Evolutionary conservation across 1,140 invertebrate genomes (phyloP), one percentile per base, ranked within the genome.

Genomic region (Drosophila nikananu): DNA sequence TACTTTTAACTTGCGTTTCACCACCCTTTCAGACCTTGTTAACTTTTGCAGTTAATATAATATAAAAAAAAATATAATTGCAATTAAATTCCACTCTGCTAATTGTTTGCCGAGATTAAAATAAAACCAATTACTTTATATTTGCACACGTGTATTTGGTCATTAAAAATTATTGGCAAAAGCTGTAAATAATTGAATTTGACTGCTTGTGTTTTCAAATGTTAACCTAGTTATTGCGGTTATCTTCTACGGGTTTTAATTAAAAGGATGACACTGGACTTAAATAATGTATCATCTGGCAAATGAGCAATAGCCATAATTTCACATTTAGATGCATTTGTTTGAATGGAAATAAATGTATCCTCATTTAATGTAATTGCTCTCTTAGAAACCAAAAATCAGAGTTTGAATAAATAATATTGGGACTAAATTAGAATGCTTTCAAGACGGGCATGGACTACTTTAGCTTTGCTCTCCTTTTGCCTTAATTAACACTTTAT

Each of bases 341-440:
- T 12, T 35, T 3, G 21, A 54, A 23, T 52, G 17, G 25, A 52
- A 19, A 19, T 52, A 30, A 51, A 51, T 12, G 15, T 51, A 37
- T 17, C 19, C 13, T 17, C 19, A 55, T 55, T 54, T 17, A 35
- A 9, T 15, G 9, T 10, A 55, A 37, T 37, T 55, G 32, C 8
- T 17, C 13, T 48, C 46, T 48, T 25, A 5, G 46, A 15, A 23
- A 25, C 25, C 21, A 25, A 1, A 17, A 25, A 19, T 32, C 27
- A 13, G 25, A 27, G 3, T 30, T 32, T 19, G 6, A 32, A 2
- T 32, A n/a, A 15, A 32, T 32, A 19, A 32, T 15, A 32, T 32
- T 19, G 49, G 19, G n/a, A 49, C 25, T 49, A 25, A 49, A 49
- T 49, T 49, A 49, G 46, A 49, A 49, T 49, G 46, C 19, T 44